Percentiles rank a stretch among this genome's conserved stretches.
These are phyloP conservation scores for Diabrotica balteata DNA, from an alignment of 2,888 invertebrate species.

Conservation along the genomic window DNA sequence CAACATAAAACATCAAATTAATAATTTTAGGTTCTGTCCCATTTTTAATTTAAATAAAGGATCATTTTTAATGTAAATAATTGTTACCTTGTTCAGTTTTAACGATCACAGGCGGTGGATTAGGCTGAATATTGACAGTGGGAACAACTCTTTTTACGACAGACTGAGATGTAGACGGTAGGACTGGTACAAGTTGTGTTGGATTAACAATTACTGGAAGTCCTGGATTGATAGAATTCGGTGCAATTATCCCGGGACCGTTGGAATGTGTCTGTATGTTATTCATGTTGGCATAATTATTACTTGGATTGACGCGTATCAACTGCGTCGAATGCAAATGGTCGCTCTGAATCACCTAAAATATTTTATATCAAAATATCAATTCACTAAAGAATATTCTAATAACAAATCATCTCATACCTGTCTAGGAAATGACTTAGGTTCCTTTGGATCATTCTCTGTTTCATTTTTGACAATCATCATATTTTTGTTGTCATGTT, in stretches of 20 bases:
- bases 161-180: conserved; percentile 64
- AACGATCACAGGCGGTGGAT: conserved; percentile 53
- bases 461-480: conserved; percentile 70
- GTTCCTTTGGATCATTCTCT: conserved; percentile 57
- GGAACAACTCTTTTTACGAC: conserved; percentile 55
- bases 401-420: conserved; percentile 31
- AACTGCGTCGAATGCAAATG: conserved; percentile 51
- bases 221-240: conserved; percentile 47
- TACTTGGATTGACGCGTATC: conserved; percentile 48
- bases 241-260: conserved; percentile 59
- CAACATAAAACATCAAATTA: conserved; percentile 44
- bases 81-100: conserved; percentile 54
- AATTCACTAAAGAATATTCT: neutral
- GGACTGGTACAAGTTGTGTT: conserved; percentile 77
- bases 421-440: conserved; percentile 53
- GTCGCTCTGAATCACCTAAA: conserved; percentile 55
- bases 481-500: conserved; percentile 70
- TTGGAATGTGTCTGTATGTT: conserved; percentile 45
- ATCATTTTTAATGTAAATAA: conserved; percentile 7
- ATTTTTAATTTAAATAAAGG: neutral
- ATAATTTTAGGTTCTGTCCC: neutral
- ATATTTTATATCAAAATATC: conserved; percentile 2
- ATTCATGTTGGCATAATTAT: conserved; percentile 35
- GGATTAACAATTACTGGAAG: conserved; percentile 82
- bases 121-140: conserved; percentile 46